Conservation (phyloP, 2,888 invertebrate genomes). For the Erebia palarica region DNA sequence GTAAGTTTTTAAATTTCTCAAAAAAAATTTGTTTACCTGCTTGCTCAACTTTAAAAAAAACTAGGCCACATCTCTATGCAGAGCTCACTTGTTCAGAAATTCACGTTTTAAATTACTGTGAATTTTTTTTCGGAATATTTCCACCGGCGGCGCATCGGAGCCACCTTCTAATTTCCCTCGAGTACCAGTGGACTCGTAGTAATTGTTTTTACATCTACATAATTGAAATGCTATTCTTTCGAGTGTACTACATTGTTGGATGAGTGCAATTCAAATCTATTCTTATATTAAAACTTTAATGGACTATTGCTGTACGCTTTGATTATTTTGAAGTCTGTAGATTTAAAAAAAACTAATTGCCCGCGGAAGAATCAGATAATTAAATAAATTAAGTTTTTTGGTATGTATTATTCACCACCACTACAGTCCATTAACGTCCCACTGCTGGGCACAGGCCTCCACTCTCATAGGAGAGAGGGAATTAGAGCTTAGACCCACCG, state of each 20-base stretch:
- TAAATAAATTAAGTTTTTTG: too few relatives aligned
- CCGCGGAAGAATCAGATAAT: too few relatives aligned
- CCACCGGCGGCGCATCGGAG: slow-evolving; percentile 39
- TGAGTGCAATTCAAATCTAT: too few relatives aligned
- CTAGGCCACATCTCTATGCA: slow-evolving; percentile 7
- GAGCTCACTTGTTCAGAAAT: slow-evolving; percentile 13
- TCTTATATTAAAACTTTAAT: too few relatives aligned
- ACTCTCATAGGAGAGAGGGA: too few relatives aligned
- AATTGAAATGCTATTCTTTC: slow-evolving; percentile 39
- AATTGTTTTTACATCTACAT: slow-evolving; percentile 45
- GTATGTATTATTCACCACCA: too few relatives aligned
- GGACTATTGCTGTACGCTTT: too few relatives aligned
- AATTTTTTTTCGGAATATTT: slow-evolving; percentile 39
- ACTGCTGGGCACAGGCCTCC: too few relatives aligned
- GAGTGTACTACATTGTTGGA: neutral
- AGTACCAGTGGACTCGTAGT: slow-evolving; percentile 42
- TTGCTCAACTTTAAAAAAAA: neutral
- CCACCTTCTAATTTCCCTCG: slow-evolving; percentile 48
- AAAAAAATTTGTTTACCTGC: neutral
- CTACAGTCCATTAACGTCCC: too few relatives aligned
- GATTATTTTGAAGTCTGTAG: too few relatives aligned
- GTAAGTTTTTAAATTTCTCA: neutral
- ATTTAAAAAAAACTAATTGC: too few relatives aligned
- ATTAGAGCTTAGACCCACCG: too few relatives aligned
- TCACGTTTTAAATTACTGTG: slow-evolving; percentile 30